A percentile compares a stretch with the other conserved stretches of the same genome.
Evolutionary conservation across 2,888 invertebrate genomes (phyloP).

Genomic region (Seira ritae): DNA sequence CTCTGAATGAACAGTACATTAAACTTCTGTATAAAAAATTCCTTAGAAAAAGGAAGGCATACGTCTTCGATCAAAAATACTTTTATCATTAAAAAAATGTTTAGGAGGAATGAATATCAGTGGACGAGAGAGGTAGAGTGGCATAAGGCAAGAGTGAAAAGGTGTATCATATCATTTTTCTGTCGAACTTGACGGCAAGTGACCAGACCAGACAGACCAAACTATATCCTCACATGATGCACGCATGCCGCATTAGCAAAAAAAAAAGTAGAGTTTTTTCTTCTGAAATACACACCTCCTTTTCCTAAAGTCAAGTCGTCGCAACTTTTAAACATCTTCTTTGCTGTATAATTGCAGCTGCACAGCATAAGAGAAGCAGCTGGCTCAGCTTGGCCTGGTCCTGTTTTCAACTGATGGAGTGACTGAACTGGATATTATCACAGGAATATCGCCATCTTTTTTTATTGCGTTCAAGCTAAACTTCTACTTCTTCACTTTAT

Average conservation of each 20-base stretch:
- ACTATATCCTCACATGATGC: slow-evolving; percentile 6
- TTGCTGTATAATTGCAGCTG: slow-evolving; percentile 11
- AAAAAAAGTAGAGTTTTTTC: background rate
- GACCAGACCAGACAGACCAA: slow-evolving; percentile 12
- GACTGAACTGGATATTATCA: slow-evolving; percentile 54
- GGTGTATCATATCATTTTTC: background rate
- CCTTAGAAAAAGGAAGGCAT: no score
- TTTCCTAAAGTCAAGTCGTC: background rate
- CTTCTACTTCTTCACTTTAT: background rate
- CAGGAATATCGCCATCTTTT: slow-evolving; percentile 9
- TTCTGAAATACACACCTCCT: slow-evolving; percentile 8
- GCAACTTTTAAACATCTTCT: background rate
- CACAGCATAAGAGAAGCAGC: slow-evolving; percentile 25
- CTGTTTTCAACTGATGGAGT: slow-evolving; percentile 20
- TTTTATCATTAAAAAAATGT: no score
- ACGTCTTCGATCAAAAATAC: no score
- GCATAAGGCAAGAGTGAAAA: background rate
- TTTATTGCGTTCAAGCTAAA: background rate
- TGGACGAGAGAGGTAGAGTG: background rate
- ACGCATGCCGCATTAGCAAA: slow-evolving; percentile 16
- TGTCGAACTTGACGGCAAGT: slow-evolving; percentile 13
- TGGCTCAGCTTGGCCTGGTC: slow-evolving; percentile 4
- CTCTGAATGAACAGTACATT: background rate
- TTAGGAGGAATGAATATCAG: no score
- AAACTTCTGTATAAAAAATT: background rate